phyloP scores from a whole-genome alignment of 1,140 invertebrate genomes.

The Heliothis subflexa region DNA sequence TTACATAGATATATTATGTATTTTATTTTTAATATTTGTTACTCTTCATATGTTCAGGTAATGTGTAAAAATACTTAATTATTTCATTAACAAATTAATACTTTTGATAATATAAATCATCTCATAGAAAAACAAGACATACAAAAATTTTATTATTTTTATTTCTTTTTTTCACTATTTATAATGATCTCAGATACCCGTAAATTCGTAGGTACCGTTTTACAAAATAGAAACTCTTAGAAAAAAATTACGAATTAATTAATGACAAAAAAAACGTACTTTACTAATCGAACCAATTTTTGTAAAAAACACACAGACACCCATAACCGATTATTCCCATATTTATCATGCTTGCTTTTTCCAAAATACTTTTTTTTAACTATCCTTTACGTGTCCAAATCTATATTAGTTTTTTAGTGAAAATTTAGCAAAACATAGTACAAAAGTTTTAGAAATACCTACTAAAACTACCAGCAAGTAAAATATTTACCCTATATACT shows the following conservation, averaged over 20 bases:
- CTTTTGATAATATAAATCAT: constrained; percentile 82
- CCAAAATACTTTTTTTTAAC: constrained; percentile 61
- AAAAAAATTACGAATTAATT: constrained; percentile 59
- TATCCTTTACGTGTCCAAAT: constrained; percentile 79
- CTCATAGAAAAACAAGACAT: constrained; percentile 82
- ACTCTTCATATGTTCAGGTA: constrained; percentile 81
- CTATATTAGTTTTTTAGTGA: constrained; percentile 81
- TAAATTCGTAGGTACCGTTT: constrained; percentile 65
- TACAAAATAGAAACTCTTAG: constrained; percentile 81
- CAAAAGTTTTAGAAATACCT: constrained; percentile 85
- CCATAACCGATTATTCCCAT: constrained; percentile 52
- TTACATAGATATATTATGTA: constrained; percentile 55
- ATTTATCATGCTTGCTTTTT: constrained; percentile 59
- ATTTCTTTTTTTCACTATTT: constrained; percentile 55
- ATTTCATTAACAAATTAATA: constrained; percentile 80
- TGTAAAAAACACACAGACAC: constrained; percentile 38
- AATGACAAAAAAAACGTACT: constrained; percentile 51
- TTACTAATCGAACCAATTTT: constrained; percentile 25
- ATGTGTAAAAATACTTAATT: constrained; percentile 84
- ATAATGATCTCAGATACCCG: constrained; percentile 64
- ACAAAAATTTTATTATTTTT: constrained; percentile 70
- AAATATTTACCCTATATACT: constrained; percentile 79
- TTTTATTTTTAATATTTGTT: constrained; percentile 46
- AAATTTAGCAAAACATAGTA: constrained; percentile 86
- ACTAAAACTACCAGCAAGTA: constrained; percentile 82